Evolutionary conservation across 2,888 invertebrate genomes (phyloP), one percentile per base, ranked within the genome.

Genomic region (Alitta virens): DNA sequence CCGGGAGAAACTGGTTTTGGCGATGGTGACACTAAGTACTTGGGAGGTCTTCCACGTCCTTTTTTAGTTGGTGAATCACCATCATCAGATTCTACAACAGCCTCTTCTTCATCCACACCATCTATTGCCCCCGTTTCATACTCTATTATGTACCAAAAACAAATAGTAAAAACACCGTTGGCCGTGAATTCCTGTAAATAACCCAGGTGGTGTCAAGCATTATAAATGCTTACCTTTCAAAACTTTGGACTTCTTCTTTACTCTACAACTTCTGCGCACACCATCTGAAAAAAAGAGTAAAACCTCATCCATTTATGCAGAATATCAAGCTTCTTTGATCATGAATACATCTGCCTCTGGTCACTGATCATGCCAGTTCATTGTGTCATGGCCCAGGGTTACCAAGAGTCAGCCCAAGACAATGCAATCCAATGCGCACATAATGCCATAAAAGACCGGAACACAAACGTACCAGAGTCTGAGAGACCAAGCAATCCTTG

Each of bases 401-500:
- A n/a, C n/a, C n/a, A n/a, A n/a, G n/a, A n/a, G n/a, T n/a, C n/a
- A n/a, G n/a, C n/a, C n/a, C n/a, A n/a, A n/a, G n/a, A n/a, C n/a
- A n/a, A n/a, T n/a, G n/a, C n/a, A n/a, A n/a, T n/a, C n/a, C n/a
- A n/a, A n/a, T n/a, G n/a, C n/a, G n/a, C n/a, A n/a, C n/a, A n/a
- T n/a, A n/a, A n/a, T n/a, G n/a, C n/a, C n/a, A n/a, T n/a, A n/a
- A n/a, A n/a, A n/a, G n/a, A n/a, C n/a, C n/a, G n/a, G n/a, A n/a
- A n/a, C n/a, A n/a, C n/a, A n/a, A 33, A 33, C 33, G 12, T 33
- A 33, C 33, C 33, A 7, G 33, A 33, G 12, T 77, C 79, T 2
- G 79, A 77, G 26, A 79, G 71, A 66, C 80, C 80, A 7, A 82
- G 68, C 21, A 81, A 71, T 0, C 80, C 77, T 62, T 81, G 78